Base-by-base conservation (phyloP, 2,113 vertebrate species). In the Charadrius vociferus region DNA sequence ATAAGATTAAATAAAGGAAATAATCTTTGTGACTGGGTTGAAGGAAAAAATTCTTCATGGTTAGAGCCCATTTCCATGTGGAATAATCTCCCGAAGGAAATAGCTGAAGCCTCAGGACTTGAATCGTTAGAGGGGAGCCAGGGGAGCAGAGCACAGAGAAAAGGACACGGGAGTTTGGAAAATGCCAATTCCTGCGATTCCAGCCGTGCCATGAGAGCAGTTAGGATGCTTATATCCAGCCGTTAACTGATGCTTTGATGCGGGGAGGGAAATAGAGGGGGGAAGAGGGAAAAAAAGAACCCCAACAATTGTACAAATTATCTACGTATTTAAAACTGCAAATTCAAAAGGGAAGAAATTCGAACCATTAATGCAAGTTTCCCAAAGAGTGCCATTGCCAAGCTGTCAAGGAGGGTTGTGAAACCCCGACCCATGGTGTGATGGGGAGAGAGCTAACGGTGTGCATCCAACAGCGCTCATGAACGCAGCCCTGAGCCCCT, bases 1-100 rank as follows among this genome's bases (percentile, higher is more conserved):
- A 80, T 59, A 47, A 84, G 91, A 97, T 90, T 72, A 83, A 94
- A 95, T 94, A 87, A 85, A 58, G 45, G 86, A 79, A 93, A 63
- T 50, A 61, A 88, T 82, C 21, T 37, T 73, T 59, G 93, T 50
- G 49, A 58, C 59, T 41, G 58, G 30, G 43, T 61, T 81, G 88
- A 37, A 77, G 95, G 59, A 39, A 82, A 83, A 75, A 84, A 4
- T 12, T 63, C 39, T 90, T 75, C 74, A 17, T 63, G 86, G 73
- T 83, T 72, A 39, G 81, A 85, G 53, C 53, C 52, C 62, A 29
- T 82, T 86, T 97, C 78, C 65, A 30, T 62, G 66, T 50, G 79
- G 85, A 72, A 87, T 50, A 47, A 66, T 70, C 83, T 88, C 92
- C 88, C 58, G 45, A 3, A 37, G 77, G 12, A 81, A 92, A 80